Percentiles rank a stretch among this genome's conserved stretches.
phyloP scores from a whole-genome alignment of 2,888 invertebrate species.

The Zeuzera pyrina region DNA sequence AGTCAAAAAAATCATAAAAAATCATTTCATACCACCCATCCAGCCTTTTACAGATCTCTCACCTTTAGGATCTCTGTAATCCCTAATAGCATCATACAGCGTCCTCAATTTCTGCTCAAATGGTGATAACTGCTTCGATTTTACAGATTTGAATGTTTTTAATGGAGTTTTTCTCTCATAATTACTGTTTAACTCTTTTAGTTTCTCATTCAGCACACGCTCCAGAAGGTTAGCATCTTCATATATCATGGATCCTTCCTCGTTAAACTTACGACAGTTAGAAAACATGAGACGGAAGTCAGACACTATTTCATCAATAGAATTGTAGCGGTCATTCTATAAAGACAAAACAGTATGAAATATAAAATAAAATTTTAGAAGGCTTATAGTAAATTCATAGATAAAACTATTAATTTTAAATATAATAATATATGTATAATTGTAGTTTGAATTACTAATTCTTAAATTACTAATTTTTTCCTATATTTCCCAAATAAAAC shows the following conservation, averaged over 20 bases:
- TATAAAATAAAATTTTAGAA: no score
- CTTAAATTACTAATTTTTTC: no score
- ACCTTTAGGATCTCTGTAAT: slow-evolving; percentile 79
- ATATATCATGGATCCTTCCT: slow-evolving; percentile 94
- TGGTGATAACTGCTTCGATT: slow-evolving; percentile 64
- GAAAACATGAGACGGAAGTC: slow-evolving; percentile 96
- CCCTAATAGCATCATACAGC: slow-evolving; percentile 90
- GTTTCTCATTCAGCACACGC: slow-evolving; percentile 85
- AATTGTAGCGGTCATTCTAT: slow-evolving; percentile 83
- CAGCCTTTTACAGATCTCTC: no score
- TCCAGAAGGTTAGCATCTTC: slow-evolving; percentile 94
- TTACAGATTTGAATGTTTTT: slow-evolving; percentile 56
- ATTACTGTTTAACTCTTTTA: slow-evolving; percentile 80
- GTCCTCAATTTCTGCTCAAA: slow-evolving; percentile 86
- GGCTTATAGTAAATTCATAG: no score
- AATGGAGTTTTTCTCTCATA: slow-evolving; percentile 66
- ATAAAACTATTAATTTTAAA: no score
- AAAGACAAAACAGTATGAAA: slow-evolving; percentile 12
- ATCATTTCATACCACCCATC: no score
- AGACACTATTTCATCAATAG: slow-evolving; percentile 87
- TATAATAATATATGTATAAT: no score
- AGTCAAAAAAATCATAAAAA: no score
- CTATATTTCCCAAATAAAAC: no score
- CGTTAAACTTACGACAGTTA: slow-evolving; percentile 97
- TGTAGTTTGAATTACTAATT: no score